Percentiles rank a stretch among this genome's conserved stretches.
Conservation (phyloP, 1,140 invertebrate genomes). For the Bursaphelenchus mucronatus region DNA sequence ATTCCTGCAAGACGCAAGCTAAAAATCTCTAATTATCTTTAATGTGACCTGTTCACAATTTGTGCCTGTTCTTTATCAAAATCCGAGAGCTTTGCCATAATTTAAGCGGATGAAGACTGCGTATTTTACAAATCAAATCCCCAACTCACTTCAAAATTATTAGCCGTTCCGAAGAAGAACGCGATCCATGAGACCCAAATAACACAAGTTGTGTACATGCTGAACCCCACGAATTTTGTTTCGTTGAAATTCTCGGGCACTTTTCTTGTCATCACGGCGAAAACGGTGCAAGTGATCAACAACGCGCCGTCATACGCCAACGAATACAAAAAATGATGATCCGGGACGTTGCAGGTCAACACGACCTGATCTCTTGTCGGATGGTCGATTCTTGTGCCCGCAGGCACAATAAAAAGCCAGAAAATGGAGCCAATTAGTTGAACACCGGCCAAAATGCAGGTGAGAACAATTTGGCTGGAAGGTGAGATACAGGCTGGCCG, state of each 20-base stretch:
- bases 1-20: too few relatives aligned
- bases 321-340: constrained; percentile 71
- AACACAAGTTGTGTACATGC: constrained; percentile 74
- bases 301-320: constrained; percentile 73
- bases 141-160: constrained; percentile 64
- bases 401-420: constrained; percentile 69
- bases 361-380: constrained; percentile 65
- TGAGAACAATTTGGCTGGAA: constrained; percentile 70
- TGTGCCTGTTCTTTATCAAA: too few relatives aligned
- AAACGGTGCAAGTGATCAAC: constrained; percentile 71
- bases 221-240: constrained; percentile 72
- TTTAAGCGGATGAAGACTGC: too few relatives aligned
- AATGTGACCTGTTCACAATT: too few relatives aligned
- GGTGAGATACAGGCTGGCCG: constrained; percentile 73
- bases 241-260: constrained; percentile 73
- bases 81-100: too few relatives aligned
- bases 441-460: constrained; percentile 67
- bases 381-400: constrained; percentile 63
- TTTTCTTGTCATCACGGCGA: constrained; percentile 72
- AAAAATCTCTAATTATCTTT: too few relatives aligned
- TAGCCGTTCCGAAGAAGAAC: constrained; percentile 68
- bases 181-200: constrained; percentile 75
- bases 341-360: constrained; percentile 70
- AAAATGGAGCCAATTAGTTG: constrained; percentile 67
- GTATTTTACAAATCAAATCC: background rate